phyloP scores from a whole-genome alignment of 2,888 invertebrate species.

The Nineta flava region DNA sequence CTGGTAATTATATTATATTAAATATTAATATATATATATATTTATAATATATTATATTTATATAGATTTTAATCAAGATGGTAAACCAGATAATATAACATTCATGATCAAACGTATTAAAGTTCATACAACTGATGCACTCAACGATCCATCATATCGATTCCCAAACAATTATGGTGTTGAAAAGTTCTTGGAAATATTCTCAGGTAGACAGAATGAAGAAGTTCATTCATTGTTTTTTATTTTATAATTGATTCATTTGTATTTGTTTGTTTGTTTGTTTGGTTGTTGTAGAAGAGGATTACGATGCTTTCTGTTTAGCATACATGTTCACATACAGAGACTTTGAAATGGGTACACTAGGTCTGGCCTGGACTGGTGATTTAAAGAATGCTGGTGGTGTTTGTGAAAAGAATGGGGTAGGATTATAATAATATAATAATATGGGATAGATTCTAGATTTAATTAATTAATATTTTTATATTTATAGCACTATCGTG shows the following conservation, averaged over 20 bases:
- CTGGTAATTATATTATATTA: constrained; percentile 33
- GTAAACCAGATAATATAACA: constrained; percentile 79
- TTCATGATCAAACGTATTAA: constrained; percentile 94
- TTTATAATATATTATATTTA: neutral
- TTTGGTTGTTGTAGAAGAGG: constrained; percentile 68
- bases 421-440: constrained; percentile 30
- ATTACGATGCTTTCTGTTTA: constrained; percentile 95
- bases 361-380: constrained; percentile 97
- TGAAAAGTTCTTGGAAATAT: constrained; percentile 93
- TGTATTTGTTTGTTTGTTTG: neutral
- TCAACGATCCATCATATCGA: constrained; percentile 73
- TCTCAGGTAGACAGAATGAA: constrained; percentile 59
- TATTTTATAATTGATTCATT: neutral
- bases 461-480: too few species aligned
- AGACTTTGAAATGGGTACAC: constrained; percentile 88
- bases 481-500: constrained; percentile 71
- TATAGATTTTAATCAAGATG: constrained; percentile 85
- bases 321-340: constrained; percentile 98
- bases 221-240: too few species aligned
- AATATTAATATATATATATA: neutral
- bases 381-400: constrained; percentile 93
- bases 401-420: constrained; percentile 94
- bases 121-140: constrained; percentile 74
- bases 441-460: neutral
- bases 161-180: constrained; percentile 94